Percentiles rank a stretch among this genome's conserved stretches.
Evolutionary conservation across 2,888 invertebrate species (phyloP).

Genomic region (Heliconius sara): DNA sequence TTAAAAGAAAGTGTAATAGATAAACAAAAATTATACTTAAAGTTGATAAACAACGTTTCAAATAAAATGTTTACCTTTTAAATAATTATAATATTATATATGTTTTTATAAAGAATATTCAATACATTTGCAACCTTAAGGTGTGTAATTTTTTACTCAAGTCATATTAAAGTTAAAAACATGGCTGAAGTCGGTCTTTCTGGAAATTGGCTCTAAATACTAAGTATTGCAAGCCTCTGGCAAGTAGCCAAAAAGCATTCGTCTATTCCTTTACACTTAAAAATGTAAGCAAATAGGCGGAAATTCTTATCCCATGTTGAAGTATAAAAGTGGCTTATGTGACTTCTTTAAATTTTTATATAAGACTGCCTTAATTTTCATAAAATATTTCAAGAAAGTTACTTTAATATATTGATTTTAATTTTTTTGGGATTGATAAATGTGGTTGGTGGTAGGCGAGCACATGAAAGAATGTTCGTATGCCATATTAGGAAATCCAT

Average conservation of each 20-base stretch:
- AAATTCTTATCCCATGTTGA: conserved; percentile 39
- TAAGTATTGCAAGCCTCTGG: conserved; percentile 52
- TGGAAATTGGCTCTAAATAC: conserved; percentile 55
- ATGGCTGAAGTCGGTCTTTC: conserved; percentile 46
- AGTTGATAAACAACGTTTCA: neutral
- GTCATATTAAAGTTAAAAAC: conserved; percentile 43
- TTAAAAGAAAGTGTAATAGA: too few relatives aligned
- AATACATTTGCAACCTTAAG: conserved; percentile 1
- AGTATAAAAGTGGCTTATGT: conserved; percentile 19
- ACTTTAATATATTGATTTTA: neutral
- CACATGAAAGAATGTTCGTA: neutral
- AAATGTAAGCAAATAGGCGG: conserved; percentile 45
- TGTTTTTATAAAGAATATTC: too few relatives aligned
- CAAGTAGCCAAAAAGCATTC: conserved; percentile 53
- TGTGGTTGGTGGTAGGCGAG: neutral
- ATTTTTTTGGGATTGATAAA: neutral
- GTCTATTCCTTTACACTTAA: conserved; percentile 57
- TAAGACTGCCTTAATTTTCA: conserved; percentile 3
- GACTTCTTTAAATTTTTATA: conserved; percentile 12
- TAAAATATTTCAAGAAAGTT: conserved; percentile 27
- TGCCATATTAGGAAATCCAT: neutral
- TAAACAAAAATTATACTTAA: too few relatives aligned
- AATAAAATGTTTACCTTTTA: neutral
- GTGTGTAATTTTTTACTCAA: conserved; percentile 30
- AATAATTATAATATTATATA: neutral